Percentiles rank a stretch among this genome's conserved stretches.
Conservation (phyloP, 2,797 vertebrate genomes). For the Vultur gryphus region DNA sequence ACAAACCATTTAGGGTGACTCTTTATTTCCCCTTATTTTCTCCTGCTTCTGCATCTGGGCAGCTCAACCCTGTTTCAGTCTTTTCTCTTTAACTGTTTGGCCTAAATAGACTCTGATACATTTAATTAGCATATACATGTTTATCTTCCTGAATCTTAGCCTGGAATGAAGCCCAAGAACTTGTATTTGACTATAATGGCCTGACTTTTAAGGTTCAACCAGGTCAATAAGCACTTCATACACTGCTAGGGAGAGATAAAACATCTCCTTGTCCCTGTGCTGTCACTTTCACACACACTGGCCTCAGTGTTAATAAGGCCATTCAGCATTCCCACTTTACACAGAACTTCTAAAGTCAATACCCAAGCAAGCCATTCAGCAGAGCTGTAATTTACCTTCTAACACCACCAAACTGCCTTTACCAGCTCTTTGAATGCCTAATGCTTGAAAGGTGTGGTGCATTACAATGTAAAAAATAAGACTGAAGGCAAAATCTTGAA, state of each 20-base stretch:
- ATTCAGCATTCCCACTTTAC: background rate
- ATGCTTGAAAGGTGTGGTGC: constrained; percentile 1
- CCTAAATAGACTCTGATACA: background rate
- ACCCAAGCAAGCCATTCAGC: background rate
- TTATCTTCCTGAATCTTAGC: constrained; percentile 10
- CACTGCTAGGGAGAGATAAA: constrained; percentile 4
- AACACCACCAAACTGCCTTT: background rate
- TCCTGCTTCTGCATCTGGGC: background rate
- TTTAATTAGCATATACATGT: constrained; percentile 7
- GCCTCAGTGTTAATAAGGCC: background rate
- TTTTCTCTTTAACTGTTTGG: constrained; percentile 6
- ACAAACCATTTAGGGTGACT: background rate
- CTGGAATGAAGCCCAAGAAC: constrained; percentile 5
- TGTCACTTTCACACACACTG: background rate
- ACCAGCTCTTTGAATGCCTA: constrained; percentile 20
- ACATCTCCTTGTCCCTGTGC: background rate
- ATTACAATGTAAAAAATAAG: constrained; percentile 8
- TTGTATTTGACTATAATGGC: background rate
- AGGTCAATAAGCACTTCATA: constrained; percentile 25
- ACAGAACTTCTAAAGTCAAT: background rate
- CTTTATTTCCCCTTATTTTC: background rate
- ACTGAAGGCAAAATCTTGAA: constrained; percentile 16
- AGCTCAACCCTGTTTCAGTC: background rate
- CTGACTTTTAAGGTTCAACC: background rate
- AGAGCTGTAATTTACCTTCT: background rate